Base-by-base conservation (phyloP, 2,888 invertebrate species). In the Euzophera pinguis region DNA sequence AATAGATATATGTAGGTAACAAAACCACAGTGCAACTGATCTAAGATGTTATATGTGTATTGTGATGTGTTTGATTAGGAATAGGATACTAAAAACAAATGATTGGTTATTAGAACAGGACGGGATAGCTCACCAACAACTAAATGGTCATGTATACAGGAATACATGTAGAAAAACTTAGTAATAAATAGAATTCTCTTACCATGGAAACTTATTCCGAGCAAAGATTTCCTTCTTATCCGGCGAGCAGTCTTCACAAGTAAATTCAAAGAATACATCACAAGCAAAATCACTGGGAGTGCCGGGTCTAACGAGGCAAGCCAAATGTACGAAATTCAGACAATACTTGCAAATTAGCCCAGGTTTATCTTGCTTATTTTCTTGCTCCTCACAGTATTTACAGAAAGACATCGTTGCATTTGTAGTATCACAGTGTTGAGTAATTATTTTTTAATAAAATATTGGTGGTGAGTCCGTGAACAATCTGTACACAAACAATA, bases 221-320 rank as follows among this genome's bases (percentile, higher is more conserved):
- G 78, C 73, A 63, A 95, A 92, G 4, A 83, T 68, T 74, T 95
- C 95, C 17, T 81, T 84, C 1, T 85, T 86, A 6, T 78, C 73
- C 0, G 82, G 67, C 3, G 93, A 92, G 68, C 96, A 96, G 54
- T 93, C 91, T 38, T 84, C 77, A 65, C 96, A 96, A 1, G 91
- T 92, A 55, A 93, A 94, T 59, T 92, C 91, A 61, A 94, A 96
- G 75, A 95, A 96, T 3, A 95, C 91, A 87, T 96, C 96, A 8
- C 95, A 94, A 0, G 91, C 72, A 10, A 96, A 90, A 57, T 94
- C 93, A 0, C 94, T 94, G 0, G 95, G 95, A 0, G 95, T 93
- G 8, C 93, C 92, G 0, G 92, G 92, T 17, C 93, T 85, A 59
- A 91, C 90, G 32, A 96, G 79, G 69, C 96, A 96, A 17, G 85